Conservation (phyloP, 2,888 invertebrate genomes). For the Teinopalpus imperialis region DNA sequence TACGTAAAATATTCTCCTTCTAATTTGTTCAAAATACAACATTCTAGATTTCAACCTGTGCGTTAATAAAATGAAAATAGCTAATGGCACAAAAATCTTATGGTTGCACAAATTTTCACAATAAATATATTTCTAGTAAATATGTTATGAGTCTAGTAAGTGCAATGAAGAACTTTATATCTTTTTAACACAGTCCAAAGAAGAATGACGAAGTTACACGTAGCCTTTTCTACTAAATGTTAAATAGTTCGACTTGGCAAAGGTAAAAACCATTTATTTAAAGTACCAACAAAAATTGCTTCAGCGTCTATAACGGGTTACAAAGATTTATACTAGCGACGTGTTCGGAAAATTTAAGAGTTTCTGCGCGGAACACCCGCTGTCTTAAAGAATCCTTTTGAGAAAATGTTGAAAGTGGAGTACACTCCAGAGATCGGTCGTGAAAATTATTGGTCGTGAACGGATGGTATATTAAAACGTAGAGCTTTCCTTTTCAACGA, state of each 20-base stretch:
- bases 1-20: no score
- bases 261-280: no score
- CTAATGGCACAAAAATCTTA: no score
- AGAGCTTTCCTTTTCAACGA: slow-evolving; percentile 9
- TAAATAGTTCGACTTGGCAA: no score
- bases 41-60: no score
- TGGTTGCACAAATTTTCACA: no score
- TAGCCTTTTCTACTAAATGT: no score
- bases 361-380: slow-evolving; percentile 24
- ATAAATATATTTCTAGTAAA: no score
- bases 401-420: slow-evolving; percentile 19
- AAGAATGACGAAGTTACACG: background rate
- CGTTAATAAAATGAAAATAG: no score
- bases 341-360: slow-evolving; percentile 33
- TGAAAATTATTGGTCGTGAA: slow-evolving; percentile 15
- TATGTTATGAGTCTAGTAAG: no score
- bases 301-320: slow-evolving; percentile 31
- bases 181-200: background rate
- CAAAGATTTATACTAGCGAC: slow-evolving; percentile 32
- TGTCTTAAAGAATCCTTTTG: slow-evolving; percentile 23
- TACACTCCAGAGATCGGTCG: slow-evolving; percentile 23
- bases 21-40: no score
- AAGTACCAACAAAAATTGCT: slow-evolving; percentile 31
- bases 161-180: no score
- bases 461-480: slow-evolving; percentile 14